Evolutionary conservation across 2,113 vertebrate species (phyloP).

Genomic region (Xenotilapia flavipinnis): DNA sequence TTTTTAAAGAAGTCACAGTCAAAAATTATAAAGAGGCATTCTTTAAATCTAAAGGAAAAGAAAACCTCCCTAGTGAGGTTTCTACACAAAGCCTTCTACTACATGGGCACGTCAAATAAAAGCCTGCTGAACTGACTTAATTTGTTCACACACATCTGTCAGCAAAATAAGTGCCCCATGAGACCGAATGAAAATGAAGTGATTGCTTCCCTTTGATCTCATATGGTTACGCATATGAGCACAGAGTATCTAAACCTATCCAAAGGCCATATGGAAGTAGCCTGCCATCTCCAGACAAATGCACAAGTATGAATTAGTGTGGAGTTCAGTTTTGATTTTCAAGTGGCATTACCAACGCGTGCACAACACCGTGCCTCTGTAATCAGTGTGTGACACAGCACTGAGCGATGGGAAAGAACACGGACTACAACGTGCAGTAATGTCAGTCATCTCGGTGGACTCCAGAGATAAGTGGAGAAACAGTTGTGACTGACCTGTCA

Average conservation of each 20-base stretch:
- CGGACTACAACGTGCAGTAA: not conserved
- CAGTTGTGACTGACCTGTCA: not conserved
- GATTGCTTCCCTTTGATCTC: constrained; percentile 4
- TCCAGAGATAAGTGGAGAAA: not conserved
- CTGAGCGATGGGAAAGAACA: not conserved
- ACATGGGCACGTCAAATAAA: not conserved
- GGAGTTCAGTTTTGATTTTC: not conserved
- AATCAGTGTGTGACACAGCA: not conserved
- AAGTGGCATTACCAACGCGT: not conserved
- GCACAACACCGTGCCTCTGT: not conserved
- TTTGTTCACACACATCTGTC: not conserved
- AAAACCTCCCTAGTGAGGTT: not conserved
- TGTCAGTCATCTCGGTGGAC: not conserved
- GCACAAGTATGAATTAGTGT: not conserved
- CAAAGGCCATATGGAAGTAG: not conserved
- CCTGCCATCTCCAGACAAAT: not conserved
- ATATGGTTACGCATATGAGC: not conserved
- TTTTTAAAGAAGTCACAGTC: not conserved
- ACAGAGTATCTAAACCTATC: not conserved
- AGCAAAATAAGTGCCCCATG: not conserved
- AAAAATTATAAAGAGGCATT: not conserved
- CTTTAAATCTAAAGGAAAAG: not conserved
- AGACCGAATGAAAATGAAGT: not conserved
- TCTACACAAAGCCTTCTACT: not conserved
- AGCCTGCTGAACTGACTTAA: not conserved